Evolutionary conservation across 30 jellyfish, hydroid and myxozoan species (phyloP).

Genomic region (Pseudorhiza aurosa): DNA sequence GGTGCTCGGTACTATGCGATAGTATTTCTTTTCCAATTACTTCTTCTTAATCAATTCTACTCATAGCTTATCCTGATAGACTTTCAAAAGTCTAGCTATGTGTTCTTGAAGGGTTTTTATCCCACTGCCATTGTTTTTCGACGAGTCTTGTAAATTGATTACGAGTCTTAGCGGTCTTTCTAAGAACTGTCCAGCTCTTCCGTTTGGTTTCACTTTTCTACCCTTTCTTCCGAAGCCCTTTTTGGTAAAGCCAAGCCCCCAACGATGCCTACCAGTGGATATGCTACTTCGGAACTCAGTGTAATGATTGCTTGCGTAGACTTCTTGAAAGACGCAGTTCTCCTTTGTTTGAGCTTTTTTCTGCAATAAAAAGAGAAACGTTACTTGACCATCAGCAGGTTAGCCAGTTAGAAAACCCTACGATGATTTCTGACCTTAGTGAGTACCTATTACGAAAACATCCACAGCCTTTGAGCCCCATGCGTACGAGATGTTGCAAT

Average conservation of each 20-base stretch:
- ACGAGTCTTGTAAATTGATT: constrained; percentile 51
- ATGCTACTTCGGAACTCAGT: constrained; percentile 79
- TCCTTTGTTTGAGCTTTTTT: constrained; percentile 54
- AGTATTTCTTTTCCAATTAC: constrained; percentile 8
- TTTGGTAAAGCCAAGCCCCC: constrained; percentile 86
- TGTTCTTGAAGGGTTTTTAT: constrained; percentile 62
- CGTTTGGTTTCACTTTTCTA: constrained; percentile 56
- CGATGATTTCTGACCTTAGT: too few species aligned
- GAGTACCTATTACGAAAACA: too few species aligned
- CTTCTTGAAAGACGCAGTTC: constrained; percentile 85
- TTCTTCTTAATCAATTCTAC: background rate
- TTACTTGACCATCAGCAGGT: too few species aligned
- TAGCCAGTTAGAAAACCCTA: too few species aligned
- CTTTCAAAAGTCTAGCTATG: constrained; percentile 61
- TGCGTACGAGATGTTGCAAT: too few species aligned
- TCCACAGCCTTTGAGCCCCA: too few species aligned
- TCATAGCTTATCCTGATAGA: constrained; percentile 53
- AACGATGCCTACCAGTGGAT: constrained; percentile 26
- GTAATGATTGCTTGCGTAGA: constrained; percentile 69
- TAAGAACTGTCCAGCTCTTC: constrained; percentile 67
- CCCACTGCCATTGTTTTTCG: constrained; percentile 61
- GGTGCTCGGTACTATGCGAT: constrained; percentile 52
- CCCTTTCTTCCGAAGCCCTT: constrained; percentile 85
- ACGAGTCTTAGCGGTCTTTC: constrained; percentile 70
- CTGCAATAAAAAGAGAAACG: constrained; percentile 7